These are phyloP conservation scores for Apolygus lucorum DNA, from an alignment of 1,140 invertebrate genomes.

Conservation along the genomic window DNA sequence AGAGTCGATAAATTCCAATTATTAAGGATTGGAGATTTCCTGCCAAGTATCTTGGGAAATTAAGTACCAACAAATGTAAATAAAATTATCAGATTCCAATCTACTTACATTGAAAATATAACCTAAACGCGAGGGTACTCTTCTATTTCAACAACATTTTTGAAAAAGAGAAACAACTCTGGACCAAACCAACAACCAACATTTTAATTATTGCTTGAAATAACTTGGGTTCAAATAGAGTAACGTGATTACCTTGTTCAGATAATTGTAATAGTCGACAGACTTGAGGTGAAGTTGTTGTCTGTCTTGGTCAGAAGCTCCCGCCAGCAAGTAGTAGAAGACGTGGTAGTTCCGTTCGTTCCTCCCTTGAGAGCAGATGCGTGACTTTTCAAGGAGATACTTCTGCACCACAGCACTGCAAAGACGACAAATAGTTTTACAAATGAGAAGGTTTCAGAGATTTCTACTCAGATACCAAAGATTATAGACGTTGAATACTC, in stretches of 20 bases:
- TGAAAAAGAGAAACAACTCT: too few species aligned
- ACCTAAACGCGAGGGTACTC: too few species aligned
- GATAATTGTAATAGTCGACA: slow-evolving; percentile 79
- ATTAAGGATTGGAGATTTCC: too few species aligned
- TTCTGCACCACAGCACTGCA: slow-evolving; percentile 89
- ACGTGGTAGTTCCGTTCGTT: slow-evolving; percentile 97
- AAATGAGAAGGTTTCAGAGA: background rate
- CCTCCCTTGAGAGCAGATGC: slow-evolving; percentile 84
- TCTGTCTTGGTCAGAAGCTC: slow-evolving; percentile 74
- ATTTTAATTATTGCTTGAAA: too few species aligned
- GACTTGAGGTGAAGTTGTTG: slow-evolving; percentile 67
- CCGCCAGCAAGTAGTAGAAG: slow-evolving; percentile 91
- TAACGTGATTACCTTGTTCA: slow-evolving; percentile 63
- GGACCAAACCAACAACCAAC: background rate
- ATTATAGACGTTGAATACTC: slow-evolving; percentile 37
- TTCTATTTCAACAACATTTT: too few species aligned
- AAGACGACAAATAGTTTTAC: slow-evolving; percentile 30
- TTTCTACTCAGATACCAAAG: too few species aligned
- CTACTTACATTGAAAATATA: too few species aligned
- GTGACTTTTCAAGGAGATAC: slow-evolving; percentile 91
- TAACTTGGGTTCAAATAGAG: background rate
- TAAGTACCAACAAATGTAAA: too few species aligned
- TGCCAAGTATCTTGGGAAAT: too few species aligned
- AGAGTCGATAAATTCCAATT: too few species aligned
- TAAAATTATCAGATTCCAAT: too few species aligned